phyloP scores from a whole-genome alignment of 2,888 invertebrate species.

The Drosophila colorata region DNA sequence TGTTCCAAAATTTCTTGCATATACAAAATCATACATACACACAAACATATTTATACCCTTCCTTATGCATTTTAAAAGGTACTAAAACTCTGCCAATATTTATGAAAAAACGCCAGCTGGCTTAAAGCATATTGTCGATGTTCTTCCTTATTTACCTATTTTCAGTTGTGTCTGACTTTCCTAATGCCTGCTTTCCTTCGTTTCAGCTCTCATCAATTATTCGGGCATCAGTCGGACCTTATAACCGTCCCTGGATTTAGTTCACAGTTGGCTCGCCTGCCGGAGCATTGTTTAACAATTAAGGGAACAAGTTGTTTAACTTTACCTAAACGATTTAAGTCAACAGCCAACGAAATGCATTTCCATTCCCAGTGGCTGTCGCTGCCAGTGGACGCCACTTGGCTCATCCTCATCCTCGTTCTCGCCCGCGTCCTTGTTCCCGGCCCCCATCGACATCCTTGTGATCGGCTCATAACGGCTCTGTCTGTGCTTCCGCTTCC shows the following conservation, averaged over 20 bases:
- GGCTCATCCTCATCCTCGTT: conserved; percentile 7
- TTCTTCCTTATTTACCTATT: not conserved
- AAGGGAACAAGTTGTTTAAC: conserved; percentile 81
- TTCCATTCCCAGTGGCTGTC: conserved; percentile 17
- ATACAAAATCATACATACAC: too few relatives aligned
- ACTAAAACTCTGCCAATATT: too few relatives aligned
- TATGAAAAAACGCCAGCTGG: not conserved
- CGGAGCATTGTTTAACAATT: conserved; percentile 79
- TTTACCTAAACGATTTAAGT: conserved; percentile 81
- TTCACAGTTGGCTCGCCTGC: conserved; percentile 7
- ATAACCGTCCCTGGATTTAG: conserved; percentile 26
- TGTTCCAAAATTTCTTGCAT: too few relatives aligned
- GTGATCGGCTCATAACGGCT: conserved; percentile 33
- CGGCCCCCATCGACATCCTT: conserved; percentile 5
- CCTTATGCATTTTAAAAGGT: too few relatives aligned
- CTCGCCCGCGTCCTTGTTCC: conserved; percentile 6
- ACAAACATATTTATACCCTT: too few relatives aligned
- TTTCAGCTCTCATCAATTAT: conserved; percentile 49
- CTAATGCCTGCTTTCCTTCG: conserved; percentile 2
- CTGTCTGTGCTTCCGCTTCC: conserved; percentile 72
- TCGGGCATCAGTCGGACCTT: conserved; percentile 38
- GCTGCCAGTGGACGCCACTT: conserved; percentile 30
- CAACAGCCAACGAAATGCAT: conserved; percentile 63
- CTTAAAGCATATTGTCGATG: conserved; percentile 9
- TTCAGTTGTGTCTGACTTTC: not conserved